Conservation (phyloP, 1,140 invertebrate species). For the Lucilia sericata region DNA sequence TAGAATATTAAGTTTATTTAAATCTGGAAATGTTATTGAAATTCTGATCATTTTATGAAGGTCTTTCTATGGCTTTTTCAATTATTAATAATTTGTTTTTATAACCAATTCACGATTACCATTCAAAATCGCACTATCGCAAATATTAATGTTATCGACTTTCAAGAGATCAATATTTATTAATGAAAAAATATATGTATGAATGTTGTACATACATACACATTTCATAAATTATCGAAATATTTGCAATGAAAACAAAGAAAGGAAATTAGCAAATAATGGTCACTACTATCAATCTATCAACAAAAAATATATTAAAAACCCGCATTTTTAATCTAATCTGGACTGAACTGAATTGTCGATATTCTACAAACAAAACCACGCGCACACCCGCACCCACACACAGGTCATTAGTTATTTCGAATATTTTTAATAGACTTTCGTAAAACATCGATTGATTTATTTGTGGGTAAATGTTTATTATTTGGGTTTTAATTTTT, state of each 20-base stretch:
- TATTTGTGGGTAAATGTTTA: too few relatives aligned
- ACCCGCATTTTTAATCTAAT: not conserved
- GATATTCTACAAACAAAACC: too few relatives aligned
- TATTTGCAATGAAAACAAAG: not conserved
- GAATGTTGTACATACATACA: not conserved
- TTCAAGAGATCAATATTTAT: not conserved
- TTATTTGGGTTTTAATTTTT: too few relatives aligned
- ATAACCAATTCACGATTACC: not conserved
- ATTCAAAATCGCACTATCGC: too few relatives aligned
- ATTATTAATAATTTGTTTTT: not conserved
- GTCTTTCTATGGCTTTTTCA: constrained; percentile 2
- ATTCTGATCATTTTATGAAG: not conserved
- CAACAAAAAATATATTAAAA: not conserved
- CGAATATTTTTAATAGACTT: too few relatives aligned
- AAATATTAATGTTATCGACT: too few relatives aligned
- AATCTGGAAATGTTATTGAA: constrained; percentile 2
- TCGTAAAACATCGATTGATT: too few relatives aligned
- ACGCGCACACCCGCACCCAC: too few relatives aligned
- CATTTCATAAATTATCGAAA: not conserved
- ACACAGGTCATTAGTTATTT: too few relatives aligned
- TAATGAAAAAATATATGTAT: not conserved
- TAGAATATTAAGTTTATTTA: not conserved
- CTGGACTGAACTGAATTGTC: not conserved
- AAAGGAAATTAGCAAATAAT: not conserved
- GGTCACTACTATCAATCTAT: not conserved